These are phyloP conservation scores for Corynorhinus townsendii DNA, from an alignment of 2,113 vertebrate genomes.

Conservation along the genomic window DNA sequence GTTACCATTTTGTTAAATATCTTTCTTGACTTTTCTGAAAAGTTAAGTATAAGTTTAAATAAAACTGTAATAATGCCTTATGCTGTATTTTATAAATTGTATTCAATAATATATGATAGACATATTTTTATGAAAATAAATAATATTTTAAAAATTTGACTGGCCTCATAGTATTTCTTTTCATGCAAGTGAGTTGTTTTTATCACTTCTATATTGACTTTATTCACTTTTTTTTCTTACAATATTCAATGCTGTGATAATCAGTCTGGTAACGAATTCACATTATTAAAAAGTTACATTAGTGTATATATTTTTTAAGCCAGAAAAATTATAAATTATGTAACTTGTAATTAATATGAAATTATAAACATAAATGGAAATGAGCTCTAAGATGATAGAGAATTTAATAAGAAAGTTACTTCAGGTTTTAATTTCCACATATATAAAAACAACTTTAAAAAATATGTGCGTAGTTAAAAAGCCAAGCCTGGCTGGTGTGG, in stretches of 20 bases:
- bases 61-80: not conserved
- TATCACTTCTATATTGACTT: not conserved
- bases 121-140: not conserved
- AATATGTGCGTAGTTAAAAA: not conserved
- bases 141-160: not conserved
- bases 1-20: not conserved
- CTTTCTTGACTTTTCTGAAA: not conserved
- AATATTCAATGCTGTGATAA: not conserved
- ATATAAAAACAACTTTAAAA: not conserved
- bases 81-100: not conserved
- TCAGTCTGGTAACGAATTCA: not conserved
- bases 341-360: not conserved
- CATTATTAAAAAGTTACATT: not conserved
- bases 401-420: slow-evolving; percentile 2
- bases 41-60: not conserved
- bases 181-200: not conserved
- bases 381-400: not conserved
- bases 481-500: not conserved
- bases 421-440: slow-evolving; percentile 30
- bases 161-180: not conserved
- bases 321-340: not conserved
- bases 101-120: not conserved
- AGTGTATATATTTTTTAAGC: not conserved
- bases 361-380: slow-evolving; percentile 12
- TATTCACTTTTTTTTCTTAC: not conserved